Evolutionary conservation across 2,888 invertebrate genomes (phyloP), one percentile per base, ranked within the genome.

Genomic region (Drosophila austrosaltans): DNA sequence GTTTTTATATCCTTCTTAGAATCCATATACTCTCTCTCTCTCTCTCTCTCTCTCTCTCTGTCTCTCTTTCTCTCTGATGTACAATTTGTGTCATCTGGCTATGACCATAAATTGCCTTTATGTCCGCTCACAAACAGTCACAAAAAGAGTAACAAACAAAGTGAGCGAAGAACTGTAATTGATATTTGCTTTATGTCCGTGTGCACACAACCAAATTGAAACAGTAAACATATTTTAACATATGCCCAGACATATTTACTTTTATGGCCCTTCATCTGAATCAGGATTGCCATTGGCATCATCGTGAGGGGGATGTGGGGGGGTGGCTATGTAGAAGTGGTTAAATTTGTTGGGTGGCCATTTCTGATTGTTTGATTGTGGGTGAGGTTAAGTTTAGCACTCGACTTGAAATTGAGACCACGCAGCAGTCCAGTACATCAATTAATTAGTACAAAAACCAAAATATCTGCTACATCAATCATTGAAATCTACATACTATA

Each of bases 171-270:
- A 72, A 66, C 60, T 81, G 84, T 76, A 78, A 82, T 83, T 81
- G 79, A 78, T 86, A 83, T 76, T 83, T 81, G 63, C 86, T 71
- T 80, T 72, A 72, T 71, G 69, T 70, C 48, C 74, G 61, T 62
- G 67, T 66, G 58, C 61, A 69, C 61, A 69, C 67, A 78, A 54
- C 53, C 64, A 69, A 71, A 81, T 76, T 72, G 79, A 76, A 74
- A 78, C 69, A 71, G 72, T 79, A 79, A 81, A 86, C 78, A 78
- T 83, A 70, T 75, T 82, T 82, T 70, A 78, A 70, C 75, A 82
- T 67, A 75, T 72, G 64, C 53, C 61, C 70, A 68, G 61, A 64
- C 63, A 70, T 81, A 75, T 81, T 75, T 81, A 81, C 78, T 78
- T 69, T 69, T 66, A 81, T 72, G 71, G 63, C 70, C 56, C 65